Conservation (phyloP, 1,140 invertebrate genomes). For the Steinernema feltiae region DNA sequence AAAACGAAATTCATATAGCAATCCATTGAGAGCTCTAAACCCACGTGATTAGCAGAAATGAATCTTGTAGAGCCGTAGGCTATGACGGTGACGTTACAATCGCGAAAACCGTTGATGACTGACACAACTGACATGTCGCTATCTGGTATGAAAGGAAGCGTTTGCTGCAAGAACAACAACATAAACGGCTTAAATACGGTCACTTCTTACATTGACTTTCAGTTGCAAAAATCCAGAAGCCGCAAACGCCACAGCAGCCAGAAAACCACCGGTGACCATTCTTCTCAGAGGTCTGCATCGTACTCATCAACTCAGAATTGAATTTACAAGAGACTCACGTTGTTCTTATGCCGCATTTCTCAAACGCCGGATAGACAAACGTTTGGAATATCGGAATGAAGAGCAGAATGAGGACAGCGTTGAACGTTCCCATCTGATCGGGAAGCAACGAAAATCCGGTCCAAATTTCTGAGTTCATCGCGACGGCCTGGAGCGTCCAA, state of each 20-base stretch:
- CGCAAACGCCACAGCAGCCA: slow-evolving; percentile 23
- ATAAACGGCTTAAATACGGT: no score
- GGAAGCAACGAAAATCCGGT: slow-evolving; percentile 64
- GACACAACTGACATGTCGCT: neutral
- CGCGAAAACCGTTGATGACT: slow-evolving; percentile 19
- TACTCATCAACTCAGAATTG: slow-evolving; percentile 2
- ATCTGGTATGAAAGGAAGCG: neutral
- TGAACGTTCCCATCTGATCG: slow-evolving; percentile 73
- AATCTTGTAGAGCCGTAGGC: neutral
- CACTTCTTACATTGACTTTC: slow-evolving; percentile 21
- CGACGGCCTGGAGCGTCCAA: slow-evolving; percentile 59
- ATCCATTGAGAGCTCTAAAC: neutral
- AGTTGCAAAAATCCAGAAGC: slow-evolving; percentile 23
- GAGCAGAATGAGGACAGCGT: slow-evolving; percentile 2
- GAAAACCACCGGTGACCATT: slow-evolving; percentile 26
- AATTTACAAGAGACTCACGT: slow-evolving; percentile 17
- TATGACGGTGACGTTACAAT: slow-evolving; percentile 5
- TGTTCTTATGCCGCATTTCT: slow-evolving; percentile 42
- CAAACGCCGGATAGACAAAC: slow-evolving; percentile 44
- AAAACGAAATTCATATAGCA: neutral
- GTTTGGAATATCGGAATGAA: slow-evolving; percentile 32
- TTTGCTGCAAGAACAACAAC: slow-evolving; percentile 7
- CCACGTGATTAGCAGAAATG: neutral
- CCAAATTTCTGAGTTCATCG: slow-evolving; percentile 73
- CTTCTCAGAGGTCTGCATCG: slow-evolving; percentile 14